Evolutionary conservation across 2,888 invertebrate species (phyloP).

Genomic region (Lordiphosa andalusiaca): DNA sequence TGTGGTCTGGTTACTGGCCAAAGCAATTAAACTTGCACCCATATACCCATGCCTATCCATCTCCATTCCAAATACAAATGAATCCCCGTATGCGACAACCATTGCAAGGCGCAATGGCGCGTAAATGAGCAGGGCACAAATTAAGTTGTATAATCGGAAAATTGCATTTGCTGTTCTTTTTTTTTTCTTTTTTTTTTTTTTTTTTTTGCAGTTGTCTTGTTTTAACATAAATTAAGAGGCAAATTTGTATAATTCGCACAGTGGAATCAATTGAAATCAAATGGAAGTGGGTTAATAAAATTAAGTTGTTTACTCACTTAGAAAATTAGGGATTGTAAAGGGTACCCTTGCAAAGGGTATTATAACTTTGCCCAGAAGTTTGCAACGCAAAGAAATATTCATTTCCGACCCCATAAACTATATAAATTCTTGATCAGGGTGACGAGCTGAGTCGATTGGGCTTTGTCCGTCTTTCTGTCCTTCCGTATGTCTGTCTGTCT

Average conservation of each 20-base stretch:
- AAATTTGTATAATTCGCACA: constrained; percentile 8
- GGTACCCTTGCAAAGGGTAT: no score
- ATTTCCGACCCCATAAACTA: no score
- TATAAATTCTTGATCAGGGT: no score
- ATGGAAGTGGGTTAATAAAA: constrained; percentile 4
- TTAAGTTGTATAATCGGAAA: constrained; percentile 44
- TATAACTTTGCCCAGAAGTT: no score
- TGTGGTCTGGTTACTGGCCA: constrained; percentile 3
- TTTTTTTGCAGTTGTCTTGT: background rate
- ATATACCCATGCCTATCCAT: constrained; percentile 6
- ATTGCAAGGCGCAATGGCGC: constrained; percentile 34
- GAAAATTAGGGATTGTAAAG: no score
- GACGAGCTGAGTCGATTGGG: no score
- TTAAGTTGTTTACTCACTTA: background rate
- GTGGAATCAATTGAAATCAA: constrained; percentile 1
- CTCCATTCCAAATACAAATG: background rate
- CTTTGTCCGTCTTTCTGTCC: no score
- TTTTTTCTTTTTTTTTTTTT: constrained; percentile 3
- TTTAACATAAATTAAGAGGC: constrained; percentile 6
- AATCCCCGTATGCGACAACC: no score
- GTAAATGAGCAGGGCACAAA: constrained; percentile 37
- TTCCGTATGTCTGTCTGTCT: no score
- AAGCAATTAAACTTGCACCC: constrained; percentile 27
- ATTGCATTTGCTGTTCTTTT: constrained; percentile 11
- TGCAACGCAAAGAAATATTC: no score